phyloP scores from a whole-genome alignment of 2,797 vertebrate species.

The Semotilus atromaculatus region DNA sequence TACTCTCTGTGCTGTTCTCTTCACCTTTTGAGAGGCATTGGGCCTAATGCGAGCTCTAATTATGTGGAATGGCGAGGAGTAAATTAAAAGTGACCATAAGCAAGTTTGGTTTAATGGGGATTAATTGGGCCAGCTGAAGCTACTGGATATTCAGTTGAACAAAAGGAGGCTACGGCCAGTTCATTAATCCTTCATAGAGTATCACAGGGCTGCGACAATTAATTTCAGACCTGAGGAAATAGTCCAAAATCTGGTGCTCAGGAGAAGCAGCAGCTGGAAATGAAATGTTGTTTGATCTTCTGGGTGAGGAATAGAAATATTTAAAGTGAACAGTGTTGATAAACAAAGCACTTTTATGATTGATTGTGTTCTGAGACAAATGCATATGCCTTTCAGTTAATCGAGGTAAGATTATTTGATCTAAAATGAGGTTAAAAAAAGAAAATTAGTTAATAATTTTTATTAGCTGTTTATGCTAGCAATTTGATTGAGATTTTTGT shows the following conservation, averaged over 20 bases:
- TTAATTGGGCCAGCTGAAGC: constrained; percentile 67
- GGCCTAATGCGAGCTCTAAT: constrained; percentile 67
- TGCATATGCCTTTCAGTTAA: neutral
- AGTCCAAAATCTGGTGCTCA: constrained; percentile 14
- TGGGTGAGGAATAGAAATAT: constrained; percentile 32
- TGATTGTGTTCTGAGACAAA: constrained; percentile 34
- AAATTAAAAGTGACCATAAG: constrained; percentile 74
- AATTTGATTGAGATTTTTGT: neutral
- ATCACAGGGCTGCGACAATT: constrained; percentile 40
- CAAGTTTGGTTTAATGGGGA: constrained; percentile 65
- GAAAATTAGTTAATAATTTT: neutral
- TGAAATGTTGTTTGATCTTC: constrained; percentile 32
- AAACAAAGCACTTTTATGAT: constrained; percentile 36
- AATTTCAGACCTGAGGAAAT: constrained; percentile 54
- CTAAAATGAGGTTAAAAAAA: neutral
- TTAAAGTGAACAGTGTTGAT: neutral
- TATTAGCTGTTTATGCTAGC: neutral
- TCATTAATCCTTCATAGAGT: constrained; percentile 43
- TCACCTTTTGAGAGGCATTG: constrained; percentile 56
- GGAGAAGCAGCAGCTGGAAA: constrained; percentile 44
- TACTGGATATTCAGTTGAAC: constrained; percentile 61
- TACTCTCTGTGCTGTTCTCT: constrained; percentile 3
- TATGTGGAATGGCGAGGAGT: constrained; percentile 65
- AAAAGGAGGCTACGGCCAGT: constrained; percentile 39
- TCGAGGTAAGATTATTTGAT: neutral